Evolutionary conservation across 2,888 invertebrate genomes (phyloP).

Genomic region (Galeopsomyia nigrocyanea): DNA sequence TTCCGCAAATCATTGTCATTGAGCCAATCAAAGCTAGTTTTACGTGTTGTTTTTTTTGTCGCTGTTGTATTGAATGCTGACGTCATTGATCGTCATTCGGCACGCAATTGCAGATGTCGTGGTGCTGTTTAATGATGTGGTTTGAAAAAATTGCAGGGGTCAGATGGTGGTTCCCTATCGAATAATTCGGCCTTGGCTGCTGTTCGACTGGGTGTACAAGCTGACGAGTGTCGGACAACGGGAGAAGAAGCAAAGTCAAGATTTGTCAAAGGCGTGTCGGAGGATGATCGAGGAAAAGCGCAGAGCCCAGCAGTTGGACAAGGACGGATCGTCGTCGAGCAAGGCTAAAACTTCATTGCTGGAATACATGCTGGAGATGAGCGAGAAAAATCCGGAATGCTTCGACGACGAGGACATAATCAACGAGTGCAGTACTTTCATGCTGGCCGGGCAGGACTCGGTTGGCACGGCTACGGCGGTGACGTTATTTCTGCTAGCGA

Average conservation of each 20-base stretch:
- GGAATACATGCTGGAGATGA: conserved; percentile 72
- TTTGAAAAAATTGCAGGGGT: conserved; percentile 67
- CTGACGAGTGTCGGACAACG: conserved; percentile 70
- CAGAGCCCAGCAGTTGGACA: neutral
- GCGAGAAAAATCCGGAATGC: conserved; percentile 67
- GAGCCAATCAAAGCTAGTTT: too few species aligned
- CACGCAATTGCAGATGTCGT: neutral
- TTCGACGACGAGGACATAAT: conserved; percentile 74
- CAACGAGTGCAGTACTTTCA: conserved; percentile 75
- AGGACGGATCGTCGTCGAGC: conserved; percentile 5
- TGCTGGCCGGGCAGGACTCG: conserved; percentile 77
- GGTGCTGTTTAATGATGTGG: neutral
- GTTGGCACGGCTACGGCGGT: conserved; percentile 74
- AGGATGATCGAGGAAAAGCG: conserved; percentile 56
- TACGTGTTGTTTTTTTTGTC: too few species aligned
- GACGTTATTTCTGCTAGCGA: conserved; percentile 72
- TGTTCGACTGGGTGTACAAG: conserved; percentile 72
- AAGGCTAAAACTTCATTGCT: conserved; percentile 61
- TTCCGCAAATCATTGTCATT: too few species aligned
- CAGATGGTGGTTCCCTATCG: conserved; percentile 71
- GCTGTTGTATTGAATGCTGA: too few species aligned
- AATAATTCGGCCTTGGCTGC: conserved; percentile 72
- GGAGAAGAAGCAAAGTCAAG: conserved; percentile 70
- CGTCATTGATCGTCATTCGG: too few species aligned
- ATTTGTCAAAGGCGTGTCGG: conserved; percentile 55